Conservation (phyloP, 2,797 vertebrate species). For the Strix occidentalis region DNA sequence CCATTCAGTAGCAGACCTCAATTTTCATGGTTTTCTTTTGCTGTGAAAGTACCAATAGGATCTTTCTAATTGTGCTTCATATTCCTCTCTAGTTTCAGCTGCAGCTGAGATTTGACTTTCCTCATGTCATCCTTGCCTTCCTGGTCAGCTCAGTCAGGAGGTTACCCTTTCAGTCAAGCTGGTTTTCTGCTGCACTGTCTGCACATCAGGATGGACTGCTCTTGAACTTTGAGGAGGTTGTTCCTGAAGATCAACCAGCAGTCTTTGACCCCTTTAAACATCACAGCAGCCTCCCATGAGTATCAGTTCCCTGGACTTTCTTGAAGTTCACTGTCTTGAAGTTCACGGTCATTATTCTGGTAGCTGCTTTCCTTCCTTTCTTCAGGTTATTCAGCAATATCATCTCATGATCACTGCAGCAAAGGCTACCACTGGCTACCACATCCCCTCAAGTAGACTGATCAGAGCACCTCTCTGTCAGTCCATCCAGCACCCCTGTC, state of each 20-base stretch:
- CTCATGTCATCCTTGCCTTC: neutral
- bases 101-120: neutral
- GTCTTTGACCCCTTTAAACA: neutral
- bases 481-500: rapidly evolving
- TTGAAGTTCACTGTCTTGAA: neutral
- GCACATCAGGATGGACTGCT: neutral
- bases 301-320: neutral
- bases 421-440: neutral
- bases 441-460: neutral
- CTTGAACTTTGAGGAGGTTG: neutral
- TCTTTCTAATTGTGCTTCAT: neutral
- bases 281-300: neutral
- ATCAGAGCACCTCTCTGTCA: neutral
- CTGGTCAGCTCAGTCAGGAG: neutral
- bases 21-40: neutral
- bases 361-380: neutral
- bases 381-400: neutral
- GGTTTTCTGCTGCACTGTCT: neutral
- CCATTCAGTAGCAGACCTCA: neutral
- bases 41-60: neutral
- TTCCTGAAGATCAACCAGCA: neutral
- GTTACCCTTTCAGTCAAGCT: neutral
- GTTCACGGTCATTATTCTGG: neutral
- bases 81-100: neutral
- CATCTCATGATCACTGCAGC: neutral